Conservation (phyloP, 2,888 invertebrate genomes). For the Nomada flava region DNA sequence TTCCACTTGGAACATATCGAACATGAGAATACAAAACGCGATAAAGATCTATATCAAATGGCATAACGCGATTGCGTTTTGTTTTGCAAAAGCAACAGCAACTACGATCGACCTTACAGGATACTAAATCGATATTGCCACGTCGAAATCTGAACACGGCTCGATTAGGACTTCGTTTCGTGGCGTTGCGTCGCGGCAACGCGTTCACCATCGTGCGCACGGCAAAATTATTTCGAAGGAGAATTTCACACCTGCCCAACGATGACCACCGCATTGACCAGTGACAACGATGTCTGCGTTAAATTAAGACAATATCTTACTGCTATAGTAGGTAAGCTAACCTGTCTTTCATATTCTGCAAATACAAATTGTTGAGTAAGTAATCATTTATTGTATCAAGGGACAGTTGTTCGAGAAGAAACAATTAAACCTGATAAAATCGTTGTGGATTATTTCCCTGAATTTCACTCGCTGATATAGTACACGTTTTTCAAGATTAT, state of each 20-base stretch:
- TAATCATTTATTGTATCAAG: background rate
- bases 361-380: background rate
- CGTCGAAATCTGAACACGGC: constrained; percentile 27
- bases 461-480: too few species aligned
- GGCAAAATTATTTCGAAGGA: constrained; percentile 8
- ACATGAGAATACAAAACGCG: background rate
- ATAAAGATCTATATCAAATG: constrained; percentile 24
- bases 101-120: constrained; percentile 55
- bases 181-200: background rate
- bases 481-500: too few species aligned
- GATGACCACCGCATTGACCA: constrained; percentile 48
- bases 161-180: constrained; percentile 42
- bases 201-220: constrained; percentile 20
- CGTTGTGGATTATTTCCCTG: too few species aligned
- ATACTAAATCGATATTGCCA: constrained; percentile 46
- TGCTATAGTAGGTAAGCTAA: constrained; percentile 76
- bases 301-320: constrained; percentile 78
- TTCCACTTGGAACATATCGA: too few species aligned
- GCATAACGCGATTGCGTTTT: constrained; percentile 35
- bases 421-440: too few species aligned
- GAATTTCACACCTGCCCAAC: background rate
- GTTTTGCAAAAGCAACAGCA: constrained; percentile 60
- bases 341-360: constrained; percentile 3
- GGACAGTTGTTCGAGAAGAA: too few species aligned
- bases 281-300: constrained; percentile 22